Evolutionary conservation across 2,797 vertebrate genomes (phyloP).

Genomic region (Cygnus olor): DNA sequence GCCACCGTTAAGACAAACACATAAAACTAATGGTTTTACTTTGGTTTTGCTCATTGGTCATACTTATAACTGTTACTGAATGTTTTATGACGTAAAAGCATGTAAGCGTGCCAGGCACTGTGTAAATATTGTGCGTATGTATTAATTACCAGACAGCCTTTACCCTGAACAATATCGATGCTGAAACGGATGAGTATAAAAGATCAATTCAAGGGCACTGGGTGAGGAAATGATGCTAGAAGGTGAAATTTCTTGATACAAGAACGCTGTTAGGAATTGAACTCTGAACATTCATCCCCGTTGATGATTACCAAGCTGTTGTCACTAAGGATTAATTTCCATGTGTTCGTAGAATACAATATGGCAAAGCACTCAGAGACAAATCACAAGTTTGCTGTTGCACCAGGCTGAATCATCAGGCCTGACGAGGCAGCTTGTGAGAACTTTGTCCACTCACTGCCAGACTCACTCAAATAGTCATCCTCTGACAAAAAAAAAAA

Average conservation of each 20-base stretch:
- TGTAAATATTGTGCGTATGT: not conserved
- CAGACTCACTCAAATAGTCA: fast-evolving
- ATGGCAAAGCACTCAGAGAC: fast-evolving
- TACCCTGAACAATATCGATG: not conserved
- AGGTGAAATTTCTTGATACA: not conserved
- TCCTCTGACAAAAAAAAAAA: not conserved
- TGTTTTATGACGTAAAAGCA: not conserved
- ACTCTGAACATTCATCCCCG: not conserved
- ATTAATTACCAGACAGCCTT: not conserved
- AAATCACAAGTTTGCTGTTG: fast-evolving
- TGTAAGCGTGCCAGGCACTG: not conserved
- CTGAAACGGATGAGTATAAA: not conserved
- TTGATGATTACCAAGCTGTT: fast-evolving
- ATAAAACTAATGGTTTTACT: not conserved
- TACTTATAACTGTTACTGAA: not conserved
- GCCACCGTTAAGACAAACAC: not conserved
- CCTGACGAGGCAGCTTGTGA: fast-evolving
- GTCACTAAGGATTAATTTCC: not conserved
- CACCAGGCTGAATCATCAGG: fast-evolving
- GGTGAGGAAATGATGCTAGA: not conserved
- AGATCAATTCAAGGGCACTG: not conserved
- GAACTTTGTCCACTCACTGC: fast-evolving
- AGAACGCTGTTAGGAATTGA: not conserved
- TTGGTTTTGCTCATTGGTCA: not conserved
- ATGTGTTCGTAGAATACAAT: fast-evolving